Conservation (phyloP, 1,140 invertebrate species). For the Anastrepha obliqua region DNA sequence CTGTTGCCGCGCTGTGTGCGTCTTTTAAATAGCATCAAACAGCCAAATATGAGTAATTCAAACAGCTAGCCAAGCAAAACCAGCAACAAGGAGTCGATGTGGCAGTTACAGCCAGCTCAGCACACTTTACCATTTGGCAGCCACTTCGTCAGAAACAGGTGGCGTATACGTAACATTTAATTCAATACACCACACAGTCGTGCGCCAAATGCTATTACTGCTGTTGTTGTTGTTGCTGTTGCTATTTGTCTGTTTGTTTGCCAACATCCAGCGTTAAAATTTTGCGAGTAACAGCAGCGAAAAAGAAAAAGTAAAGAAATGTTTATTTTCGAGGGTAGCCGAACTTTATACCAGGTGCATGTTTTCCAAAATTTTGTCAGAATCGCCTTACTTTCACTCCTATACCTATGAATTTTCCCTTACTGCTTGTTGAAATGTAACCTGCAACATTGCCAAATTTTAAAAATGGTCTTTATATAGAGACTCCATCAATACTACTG, state of each 20-base stretch:
- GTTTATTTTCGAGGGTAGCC: too few relatives aligned
- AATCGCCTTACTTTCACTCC: too few relatives aligned
- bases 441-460: too few relatives aligned
- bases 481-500: too few relatives aligned
- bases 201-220: conserved; percentile 14
- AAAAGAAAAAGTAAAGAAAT: not conserved
- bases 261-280: not conserved
- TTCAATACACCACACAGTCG: conserved; percentile 28
- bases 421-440: too few relatives aligned
- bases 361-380: too few relatives aligned
- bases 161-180: conserved; percentile 48
- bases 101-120: not conserved
- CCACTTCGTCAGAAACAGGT: not conserved
- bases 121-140: not conserved
- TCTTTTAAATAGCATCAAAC: not conserved
- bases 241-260: not conserved
- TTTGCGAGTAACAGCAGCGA: not conserved
- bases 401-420: too few relatives aligned
- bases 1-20: not conserved
- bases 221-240: not conserved
- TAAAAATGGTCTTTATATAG: too few relatives aligned
- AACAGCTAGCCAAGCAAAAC: not conserved
- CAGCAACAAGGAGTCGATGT: not conserved
- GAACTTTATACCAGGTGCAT: too few relatives aligned
- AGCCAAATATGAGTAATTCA: conserved; percentile 16